Percentiles rank a stretch among this genome's conserved stretches.
Conservation (phyloP, 1,140 invertebrate species). For the Drosophila repletoides region DNA sequence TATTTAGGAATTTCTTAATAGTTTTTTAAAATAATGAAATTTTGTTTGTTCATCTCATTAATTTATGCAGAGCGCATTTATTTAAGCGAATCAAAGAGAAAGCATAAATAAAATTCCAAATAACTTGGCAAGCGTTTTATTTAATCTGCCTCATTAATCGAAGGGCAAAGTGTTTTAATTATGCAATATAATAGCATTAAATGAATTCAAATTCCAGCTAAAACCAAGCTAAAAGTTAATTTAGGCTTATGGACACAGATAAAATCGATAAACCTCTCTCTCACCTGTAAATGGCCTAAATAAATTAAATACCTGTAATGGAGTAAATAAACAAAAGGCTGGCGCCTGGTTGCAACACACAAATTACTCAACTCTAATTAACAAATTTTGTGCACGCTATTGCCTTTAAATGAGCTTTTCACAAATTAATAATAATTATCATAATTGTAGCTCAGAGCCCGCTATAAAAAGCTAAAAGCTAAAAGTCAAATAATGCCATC, state of each 20-base stretch:
- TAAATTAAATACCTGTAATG: conserved; percentile 55
- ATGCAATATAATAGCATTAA: conserved; percentile 45
- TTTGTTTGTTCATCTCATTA: conserved; percentile 28
- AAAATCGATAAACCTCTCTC: conserved; percentile 37
- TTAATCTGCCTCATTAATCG: conserved; percentile 74
- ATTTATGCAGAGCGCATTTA: conserved; percentile 46
- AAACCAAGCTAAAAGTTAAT: conserved; percentile 37
- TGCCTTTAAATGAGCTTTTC: conserved; percentile 19
- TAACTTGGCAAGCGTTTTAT: conserved; percentile 37
- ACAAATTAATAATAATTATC: conserved; percentile 46
- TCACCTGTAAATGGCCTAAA: conserved; percentile 13
- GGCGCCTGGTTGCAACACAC: conserved; percentile 8
- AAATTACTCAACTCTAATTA: conserved; percentile 53
- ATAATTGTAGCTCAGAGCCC: no score
- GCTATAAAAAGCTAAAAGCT: conserved; percentile 16
- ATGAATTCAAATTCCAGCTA: conserved; percentile 35
- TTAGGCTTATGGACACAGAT: conserved; percentile 35
- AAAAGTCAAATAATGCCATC: background rate
- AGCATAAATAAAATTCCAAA: conserved; percentile 48
- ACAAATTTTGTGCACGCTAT: conserved; percentile 42
- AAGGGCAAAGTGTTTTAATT: conserved; percentile 56
- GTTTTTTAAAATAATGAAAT: no score
- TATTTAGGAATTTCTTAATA: no score
- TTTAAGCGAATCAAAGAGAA: conserved; percentile 21
- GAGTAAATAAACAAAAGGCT: conserved; percentile 44